Percentiles rank a stretch among this genome's conserved stretches.
Conservation (phyloP, 2,113 vertebrate species). For the Tetrax tetrax region DNA sequence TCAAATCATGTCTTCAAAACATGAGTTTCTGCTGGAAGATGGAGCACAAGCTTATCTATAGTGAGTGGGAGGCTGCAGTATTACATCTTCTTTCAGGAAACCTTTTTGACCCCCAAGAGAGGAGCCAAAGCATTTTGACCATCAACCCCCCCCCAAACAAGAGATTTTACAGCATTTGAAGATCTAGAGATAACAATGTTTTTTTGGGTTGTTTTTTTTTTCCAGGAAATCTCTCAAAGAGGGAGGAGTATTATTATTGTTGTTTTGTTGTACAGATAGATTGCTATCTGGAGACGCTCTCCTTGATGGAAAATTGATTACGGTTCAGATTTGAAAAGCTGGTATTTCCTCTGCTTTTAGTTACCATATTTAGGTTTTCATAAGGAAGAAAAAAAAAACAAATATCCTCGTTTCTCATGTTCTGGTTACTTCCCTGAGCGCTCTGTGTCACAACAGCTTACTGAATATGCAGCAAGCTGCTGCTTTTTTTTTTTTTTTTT, state of each 20-base stretch:
- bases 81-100: conserved; percentile 27
- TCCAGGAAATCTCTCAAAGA: neutral
- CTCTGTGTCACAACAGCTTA: neutral
- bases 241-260: neutral
- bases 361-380: neutral
- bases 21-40: neutral
- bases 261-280: neutral
- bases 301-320: neutral
- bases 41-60: neutral
- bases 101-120: neutral
- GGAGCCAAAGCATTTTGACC: neutral
- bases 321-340: neutral
- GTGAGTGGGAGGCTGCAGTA: neutral
- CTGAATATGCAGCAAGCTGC: neutral
- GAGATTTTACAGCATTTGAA: neutral
- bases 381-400: neutral
- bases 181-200: neutral
- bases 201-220: neutral
- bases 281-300: neutral
- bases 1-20: neutral
- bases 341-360: neutral
- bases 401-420: neutral
- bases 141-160: neutral
- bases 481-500: neutral
- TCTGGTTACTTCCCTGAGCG: neutral